Percentiles rank a stretch among this genome's conserved stretches.
phyloP scores from a whole-genome alignment of 2,888 invertebrate genomes.

The Xylota segnis region DNA sequence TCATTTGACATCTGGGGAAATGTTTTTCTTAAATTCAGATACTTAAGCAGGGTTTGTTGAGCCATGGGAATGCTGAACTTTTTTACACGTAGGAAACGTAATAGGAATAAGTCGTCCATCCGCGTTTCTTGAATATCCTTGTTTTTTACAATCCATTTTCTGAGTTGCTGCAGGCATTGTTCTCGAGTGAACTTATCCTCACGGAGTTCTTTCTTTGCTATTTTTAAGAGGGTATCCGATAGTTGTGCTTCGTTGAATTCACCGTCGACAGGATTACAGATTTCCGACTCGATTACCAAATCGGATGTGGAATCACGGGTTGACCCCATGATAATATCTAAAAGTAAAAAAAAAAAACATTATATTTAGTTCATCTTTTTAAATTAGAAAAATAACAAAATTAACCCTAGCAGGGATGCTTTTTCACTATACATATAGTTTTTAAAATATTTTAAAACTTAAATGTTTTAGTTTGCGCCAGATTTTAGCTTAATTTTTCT shows the following conservation, averaged over 20 bases:
- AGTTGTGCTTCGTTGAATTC: slow-evolving; percentile 72
- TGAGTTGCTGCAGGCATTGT: slow-evolving; percentile 88
- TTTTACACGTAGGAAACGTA: slow-evolving; percentile 91
- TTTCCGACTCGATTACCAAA: neutral
- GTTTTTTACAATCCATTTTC: slow-evolving; percentile 90
- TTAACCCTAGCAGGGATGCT: too few relatives aligned
- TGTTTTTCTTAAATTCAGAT: slow-evolving; percentile 89
- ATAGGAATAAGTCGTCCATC: slow-evolving; percentile 89
- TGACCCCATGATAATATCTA: slow-evolving; percentile 55
- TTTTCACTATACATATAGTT: too few relatives aligned
- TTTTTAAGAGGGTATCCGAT: slow-evolving; percentile 81
- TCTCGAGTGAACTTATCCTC: slow-evolving; percentile 88
- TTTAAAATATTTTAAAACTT: too few relatives aligned
- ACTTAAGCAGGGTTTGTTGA: slow-evolving; percentile 91
- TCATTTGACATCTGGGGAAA: slow-evolving; percentile 88
- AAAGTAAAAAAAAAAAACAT: slow-evolving; percentile 1
- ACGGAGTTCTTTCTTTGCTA: slow-evolving; percentile 89
- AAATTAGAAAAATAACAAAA: too few relatives aligned
- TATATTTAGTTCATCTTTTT: too few relatives aligned
- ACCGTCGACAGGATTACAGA: slow-evolving; percentile 16
- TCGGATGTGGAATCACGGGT: slow-evolving; percentile 20
- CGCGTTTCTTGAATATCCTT: slow-evolving; percentile 89
- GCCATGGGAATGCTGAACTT: slow-evolving; percentile 93
- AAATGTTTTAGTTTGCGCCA: too few relatives aligned
- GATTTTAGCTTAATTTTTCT: too few relatives aligned